Base-by-base conservation (phyloP, 1,140 invertebrate species). In the Drosophila ogumai region DNA sequence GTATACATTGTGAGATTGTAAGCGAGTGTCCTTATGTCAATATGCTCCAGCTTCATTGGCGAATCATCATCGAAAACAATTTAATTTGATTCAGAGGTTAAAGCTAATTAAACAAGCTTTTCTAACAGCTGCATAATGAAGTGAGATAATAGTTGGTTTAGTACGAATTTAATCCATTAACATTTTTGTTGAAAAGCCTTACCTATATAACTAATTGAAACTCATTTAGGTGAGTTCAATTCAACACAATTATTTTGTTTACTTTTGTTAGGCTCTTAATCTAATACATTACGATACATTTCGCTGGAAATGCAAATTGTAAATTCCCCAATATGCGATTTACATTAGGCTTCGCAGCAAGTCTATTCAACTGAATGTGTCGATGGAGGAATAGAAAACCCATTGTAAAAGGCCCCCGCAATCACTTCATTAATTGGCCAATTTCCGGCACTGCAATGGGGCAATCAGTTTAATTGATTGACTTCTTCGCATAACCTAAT, bases 391-490 rank as follows among this genome's bases (percentile, higher is more conserved):
- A 10, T 10, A 10, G 5, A 31, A 28, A 49, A 7, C 15, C 17
- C n/a, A 41, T 17, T 17, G 41, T 1, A 17, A 19, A 19, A 4
- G 9, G 17, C n/a, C 19, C 31, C 13, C 19, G 12, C 31, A 36
- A 36, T 54, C 52, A 22, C 12, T 36, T 22, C 34, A 22, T 38
- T 54, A 38, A 38, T 55, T 38, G 34, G 8, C 19, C 50, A 22
- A 54, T 54, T 54, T 54, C 32, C 32, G 32, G 19, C 32, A 36
- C 32, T 55, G 19, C 34, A 38, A 5, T 22, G 31, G 0, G 31
- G 50, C 50, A 34, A 55, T 55, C 34, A 38, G 34, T 38, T 38
- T 25, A 55, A 55, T 55, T 55, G 52, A 38, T 38, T n/a, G 34
- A 22, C 32, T 38, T 22, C 19, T 38, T 55, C 25, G 31, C 50